Conservation (phyloP, 2,113 vertebrate genomes). For the Chionis minor region DNA sequence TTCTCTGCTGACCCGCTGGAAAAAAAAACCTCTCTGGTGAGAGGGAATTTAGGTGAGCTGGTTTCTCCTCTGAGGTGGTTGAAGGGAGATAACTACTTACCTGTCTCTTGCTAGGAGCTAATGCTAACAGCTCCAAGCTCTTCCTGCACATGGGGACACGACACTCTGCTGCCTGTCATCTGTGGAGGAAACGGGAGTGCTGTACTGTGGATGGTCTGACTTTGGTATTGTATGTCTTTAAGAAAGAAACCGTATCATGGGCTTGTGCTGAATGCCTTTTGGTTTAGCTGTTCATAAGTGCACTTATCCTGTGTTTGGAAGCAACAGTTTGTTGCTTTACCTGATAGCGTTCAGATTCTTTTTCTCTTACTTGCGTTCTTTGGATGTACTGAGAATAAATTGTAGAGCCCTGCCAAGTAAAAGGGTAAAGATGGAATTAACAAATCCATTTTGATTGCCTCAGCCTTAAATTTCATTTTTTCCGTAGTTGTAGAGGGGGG, state of each 20-base stretch:
- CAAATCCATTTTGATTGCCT: not conserved
- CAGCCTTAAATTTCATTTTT: not conserved
- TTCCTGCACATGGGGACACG: not conserved
- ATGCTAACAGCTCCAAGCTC: not conserved
- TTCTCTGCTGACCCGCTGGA: not conserved
- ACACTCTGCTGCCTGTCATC: not conserved
- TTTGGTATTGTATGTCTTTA: not conserved
- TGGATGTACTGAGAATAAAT: not conserved
- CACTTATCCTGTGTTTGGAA: not conserved
- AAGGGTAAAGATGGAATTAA: not conserved
- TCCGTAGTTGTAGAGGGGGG: not conserved
- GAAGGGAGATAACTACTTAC: not conserved
- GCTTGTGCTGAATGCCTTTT: not conserved
- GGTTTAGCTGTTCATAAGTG: not conserved
- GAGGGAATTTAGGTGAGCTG: not conserved
- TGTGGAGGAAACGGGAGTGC: not conserved
- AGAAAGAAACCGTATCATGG: fast-evolving
- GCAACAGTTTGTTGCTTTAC: not conserved
- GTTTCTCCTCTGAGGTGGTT: not conserved
- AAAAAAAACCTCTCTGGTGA: not conserved
- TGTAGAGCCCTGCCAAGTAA: not conserved
- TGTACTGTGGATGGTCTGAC: not conserved
- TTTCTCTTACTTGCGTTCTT: not conserved
- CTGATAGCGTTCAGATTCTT: not conserved
- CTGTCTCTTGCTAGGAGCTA: not conserved